Evolutionary conservation across 1,140 invertebrate genomes (phyloP).

Genomic region (Solenopsis fugax): DNA sequence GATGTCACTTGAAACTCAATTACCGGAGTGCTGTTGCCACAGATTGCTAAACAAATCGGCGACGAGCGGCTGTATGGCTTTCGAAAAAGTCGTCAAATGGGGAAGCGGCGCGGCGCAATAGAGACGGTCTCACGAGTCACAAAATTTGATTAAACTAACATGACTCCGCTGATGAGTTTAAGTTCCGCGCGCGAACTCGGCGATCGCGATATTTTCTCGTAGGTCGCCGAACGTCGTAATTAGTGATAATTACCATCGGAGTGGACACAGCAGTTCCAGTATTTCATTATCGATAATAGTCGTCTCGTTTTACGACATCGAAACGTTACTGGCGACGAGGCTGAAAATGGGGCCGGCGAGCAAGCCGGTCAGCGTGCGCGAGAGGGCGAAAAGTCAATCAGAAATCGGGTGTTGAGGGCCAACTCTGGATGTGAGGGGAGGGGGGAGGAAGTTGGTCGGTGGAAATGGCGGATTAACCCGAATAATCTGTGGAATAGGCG

Average conservation of each 20-base stretch:
- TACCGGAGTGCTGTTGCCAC: slow-evolving; percentile 12
- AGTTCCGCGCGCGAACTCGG: slow-evolving; percentile 13
- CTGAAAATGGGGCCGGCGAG: slow-evolving; percentile 54
- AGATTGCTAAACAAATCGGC: slow-evolving; percentile 54
- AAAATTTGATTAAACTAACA: slow-evolving; percentile 48
- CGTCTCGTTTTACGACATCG: slow-evolving; percentile 54
- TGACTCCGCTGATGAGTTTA: slow-evolving; percentile 46
- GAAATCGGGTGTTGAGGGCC: slow-evolving; percentile 63
- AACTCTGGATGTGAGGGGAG: neutral
- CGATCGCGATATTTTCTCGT: slow-evolving; percentile 51
- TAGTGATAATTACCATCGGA: slow-evolving; percentile 67
- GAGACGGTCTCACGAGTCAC: neutral
- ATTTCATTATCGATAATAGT: slow-evolving; percentile 70
- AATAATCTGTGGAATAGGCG: slow-evolving; percentile 65
- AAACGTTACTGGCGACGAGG: slow-evolving; percentile 14
- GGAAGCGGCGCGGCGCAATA: neutral
- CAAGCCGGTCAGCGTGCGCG: slow-evolving; percentile 15
- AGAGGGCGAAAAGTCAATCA: slow-evolving; percentile 74
- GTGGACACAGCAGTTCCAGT: slow-evolving; percentile 62
- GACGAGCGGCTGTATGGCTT: neutral
- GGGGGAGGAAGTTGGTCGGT: slow-evolving; percentile 43
- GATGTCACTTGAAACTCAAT: slow-evolving; percentile 41
- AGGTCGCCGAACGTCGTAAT: slow-evolving; percentile 62
- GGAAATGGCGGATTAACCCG: slow-evolving; percentile 68
- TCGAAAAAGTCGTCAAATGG: slow-evolving; percentile 35